Base-by-base conservation (phyloP, 2,888 invertebrate genomes). In the Cinara cedri region DNA sequence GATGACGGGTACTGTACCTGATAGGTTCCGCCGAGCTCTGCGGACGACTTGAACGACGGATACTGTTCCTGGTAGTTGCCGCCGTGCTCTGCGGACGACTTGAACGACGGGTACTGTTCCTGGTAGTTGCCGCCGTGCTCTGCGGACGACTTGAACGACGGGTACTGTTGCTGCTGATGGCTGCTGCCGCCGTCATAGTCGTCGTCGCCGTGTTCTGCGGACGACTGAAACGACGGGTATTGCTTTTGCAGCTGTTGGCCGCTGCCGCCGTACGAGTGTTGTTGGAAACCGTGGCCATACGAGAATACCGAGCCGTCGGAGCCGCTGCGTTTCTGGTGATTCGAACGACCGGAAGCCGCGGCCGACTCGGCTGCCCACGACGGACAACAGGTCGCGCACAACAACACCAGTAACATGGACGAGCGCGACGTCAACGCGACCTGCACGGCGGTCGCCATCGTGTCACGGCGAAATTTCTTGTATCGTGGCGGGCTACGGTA, bases 211-310 rank as follows among this genome's bases (percentile, higher is more conserved):
- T 34, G 34, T 34, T 34, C 34, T 6, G 34, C 34, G 34, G 34
- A 34, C 34, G 34, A 3, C 34, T 34, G 34, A 6, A 34, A 34
- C 34, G 34, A 34, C 42, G 16, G 55, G 16, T 87, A 85, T 80
- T 87, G 88, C 55, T 87, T 46, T 14, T 62, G 74, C 8, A 44
- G 55, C 14, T 42, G 55, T 0, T 71, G 3, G 8, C 24, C 10
- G 9, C 0, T 46, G 46, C 13, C n/a, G 14, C 24, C 71, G 16
- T 42, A 44, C 44, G 16, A 19, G 6, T 55, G 71, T 1, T 21
- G 14, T 19, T 24, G 70, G 0, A 19, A 13, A 21, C 70, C 34
- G 70, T 54, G 13, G 14, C 72, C 72, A 26, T n/a, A 60, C 49
- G 55, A 24, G 16, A 26, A 46, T 14, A 46, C 74, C 2, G 44